Evolutionary conservation across 2,888 invertebrate genomes (phyloP).

Genomic region (Tiphia femorata): DNA sequence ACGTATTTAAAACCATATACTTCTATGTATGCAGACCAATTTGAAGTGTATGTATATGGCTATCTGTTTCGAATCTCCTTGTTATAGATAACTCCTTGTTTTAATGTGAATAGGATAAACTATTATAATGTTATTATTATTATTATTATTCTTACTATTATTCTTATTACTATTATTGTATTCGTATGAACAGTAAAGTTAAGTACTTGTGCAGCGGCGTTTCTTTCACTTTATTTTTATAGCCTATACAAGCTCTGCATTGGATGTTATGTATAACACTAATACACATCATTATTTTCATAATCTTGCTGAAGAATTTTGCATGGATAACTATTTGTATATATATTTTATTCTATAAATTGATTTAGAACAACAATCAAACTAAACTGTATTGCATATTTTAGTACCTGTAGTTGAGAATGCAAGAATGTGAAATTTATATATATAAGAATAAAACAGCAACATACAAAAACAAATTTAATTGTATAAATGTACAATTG

Average conservation of each 20-base stretch:
- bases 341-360: background rate
- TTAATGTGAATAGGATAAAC: slow-evolving; percentile 23
- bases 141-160: slow-evolving; percentile 5
- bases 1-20: no score
- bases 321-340: no score
- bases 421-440: background rate
- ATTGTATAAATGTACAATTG: background rate
- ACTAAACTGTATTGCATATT: no score
- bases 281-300: slow-evolving; percentile 59
- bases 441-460: background rate
- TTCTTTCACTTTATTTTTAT: slow-evolving; percentile 16
- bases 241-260: no score
- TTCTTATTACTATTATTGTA: slow-evolving; percentile 23
- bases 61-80: slow-evolving; percentile 32
- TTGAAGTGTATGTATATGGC: slow-evolving; percentile 24
- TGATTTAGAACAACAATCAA: background rate
- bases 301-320: no score
- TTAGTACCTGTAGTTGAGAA: no score
- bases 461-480: background rate
- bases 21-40: slow-evolving; percentile 19
- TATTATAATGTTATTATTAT: slow-evolving; percentile 6
- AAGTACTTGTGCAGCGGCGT: slow-evolving; percentile 26
- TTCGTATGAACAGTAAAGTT: slow-evolving; percentile 28
- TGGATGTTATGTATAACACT: slow-evolving; percentile 20
- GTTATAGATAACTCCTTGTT: slow-evolving; percentile 26